phyloP scores from a whole-genome alignment of 92 coral and sea anemone species.

The Heteractis magnifica region DNA sequence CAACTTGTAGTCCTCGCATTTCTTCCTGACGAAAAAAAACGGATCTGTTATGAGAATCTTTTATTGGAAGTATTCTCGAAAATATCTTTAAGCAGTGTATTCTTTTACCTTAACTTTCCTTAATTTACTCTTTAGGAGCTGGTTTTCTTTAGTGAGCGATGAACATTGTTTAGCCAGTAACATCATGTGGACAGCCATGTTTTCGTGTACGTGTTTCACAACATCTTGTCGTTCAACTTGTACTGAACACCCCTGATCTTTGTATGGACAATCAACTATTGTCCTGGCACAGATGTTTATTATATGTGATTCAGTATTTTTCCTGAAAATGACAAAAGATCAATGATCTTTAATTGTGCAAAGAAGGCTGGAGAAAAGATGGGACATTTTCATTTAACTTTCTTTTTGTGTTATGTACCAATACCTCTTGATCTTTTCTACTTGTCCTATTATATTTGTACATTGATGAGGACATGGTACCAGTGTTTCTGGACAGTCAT shows the following conservation, averaged over 20 bases:
- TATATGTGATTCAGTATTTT: background rate
- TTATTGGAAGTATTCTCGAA: no score
- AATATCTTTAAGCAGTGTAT: background rate
- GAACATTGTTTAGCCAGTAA: background rate
- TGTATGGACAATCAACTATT: background rate
- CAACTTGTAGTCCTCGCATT: background rate
- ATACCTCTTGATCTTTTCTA: no score
- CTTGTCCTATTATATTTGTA: no score
- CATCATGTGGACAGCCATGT: background rate
- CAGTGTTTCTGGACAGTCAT: no score
- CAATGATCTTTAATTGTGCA: background rate
- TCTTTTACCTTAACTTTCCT: background rate
- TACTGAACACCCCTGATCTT: background rate
- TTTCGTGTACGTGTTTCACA: background rate
- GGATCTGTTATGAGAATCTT: no score
- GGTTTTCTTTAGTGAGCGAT: background rate
- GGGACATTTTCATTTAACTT: no score
- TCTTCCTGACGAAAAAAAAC: background rate
- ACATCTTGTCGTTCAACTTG: constrained; percentile 3
- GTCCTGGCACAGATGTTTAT: background rate
- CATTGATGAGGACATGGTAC: no score
- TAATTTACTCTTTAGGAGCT: background rate
- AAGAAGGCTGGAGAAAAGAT: no score
- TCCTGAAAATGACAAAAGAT: background rate
- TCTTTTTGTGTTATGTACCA: no score